These are phyloP conservation scores for Diadophis punctatus DNA, from an alignment of 2,113 vertebrate species.

Conservation along the genomic window DNA sequence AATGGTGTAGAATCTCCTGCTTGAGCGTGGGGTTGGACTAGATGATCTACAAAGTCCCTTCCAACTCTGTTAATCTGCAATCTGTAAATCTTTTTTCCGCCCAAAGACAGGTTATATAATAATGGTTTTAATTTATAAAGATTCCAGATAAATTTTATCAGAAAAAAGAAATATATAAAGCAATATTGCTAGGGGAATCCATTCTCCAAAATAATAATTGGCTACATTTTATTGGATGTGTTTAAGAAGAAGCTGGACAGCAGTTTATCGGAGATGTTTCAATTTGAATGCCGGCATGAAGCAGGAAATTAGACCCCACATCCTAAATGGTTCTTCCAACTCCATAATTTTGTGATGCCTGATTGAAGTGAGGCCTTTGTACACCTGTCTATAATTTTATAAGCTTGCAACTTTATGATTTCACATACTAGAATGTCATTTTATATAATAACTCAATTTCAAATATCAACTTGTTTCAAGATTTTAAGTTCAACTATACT, in stretches of 20 bases:
- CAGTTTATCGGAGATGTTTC: not conserved
- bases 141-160: not conserved
- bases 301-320: not conserved
- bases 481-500: not conserved
- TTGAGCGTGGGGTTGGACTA: no score
- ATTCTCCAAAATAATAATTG: not conserved
- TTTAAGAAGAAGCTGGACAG: not conserved
- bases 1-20: no score
- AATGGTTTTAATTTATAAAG: not conserved
- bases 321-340: not conserved
- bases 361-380: not conserved
- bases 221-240: not conserved
- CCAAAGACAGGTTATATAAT: not conserved
- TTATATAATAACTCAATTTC: not conserved
- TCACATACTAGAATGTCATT: not conserved
- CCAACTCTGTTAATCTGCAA: no score
- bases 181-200: not conserved
- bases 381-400: rapidly evolving
- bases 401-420: not conserved
- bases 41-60: no score
- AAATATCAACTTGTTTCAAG: not conserved
- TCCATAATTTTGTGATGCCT: not conserved
- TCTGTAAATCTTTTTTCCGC: not conserved
- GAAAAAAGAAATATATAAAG: not conserved
- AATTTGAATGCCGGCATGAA: not conserved